phyloP scores from a whole-genome alignment of 2,113 vertebrate genomes.

The Dasyurus viverrinus region DNA sequence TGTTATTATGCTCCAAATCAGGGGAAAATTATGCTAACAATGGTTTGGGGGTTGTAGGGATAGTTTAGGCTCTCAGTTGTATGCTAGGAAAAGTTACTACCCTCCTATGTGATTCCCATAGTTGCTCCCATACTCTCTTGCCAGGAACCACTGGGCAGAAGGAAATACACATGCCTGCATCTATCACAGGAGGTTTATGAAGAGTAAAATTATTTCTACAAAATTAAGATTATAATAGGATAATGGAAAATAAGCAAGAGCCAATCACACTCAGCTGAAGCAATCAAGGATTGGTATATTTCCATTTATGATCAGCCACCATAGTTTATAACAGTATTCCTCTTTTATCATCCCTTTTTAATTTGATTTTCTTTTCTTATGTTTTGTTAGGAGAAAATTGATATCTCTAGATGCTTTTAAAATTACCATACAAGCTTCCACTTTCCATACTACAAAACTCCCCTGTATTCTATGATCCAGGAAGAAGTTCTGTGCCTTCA shows the following conservation, averaged over 20 bases:
- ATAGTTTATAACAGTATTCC: neutral
- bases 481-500: neutral
- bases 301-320: neutral
- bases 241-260: neutral
- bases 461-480: neutral
- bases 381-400: neutral
- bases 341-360: neutral
- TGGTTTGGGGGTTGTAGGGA: accelerated
- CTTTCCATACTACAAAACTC: neutral
- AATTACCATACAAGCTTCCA: neutral
- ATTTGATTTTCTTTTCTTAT: neutral
- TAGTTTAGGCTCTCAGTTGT: neutral
- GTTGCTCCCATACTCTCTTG: neutral
- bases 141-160: neutral
- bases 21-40: neutral
- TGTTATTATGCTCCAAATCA: neutral
- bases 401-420: neutral
- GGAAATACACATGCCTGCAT: neutral
- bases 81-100: neutral
- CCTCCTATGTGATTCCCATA: neutral
- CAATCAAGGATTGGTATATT: neutral
- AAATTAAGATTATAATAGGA: neutral
- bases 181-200: neutral
- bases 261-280: neutral
- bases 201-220: neutral